Evolutionary conservation across 2,113 vertebrate species (phyloP).

Genomic region (Enhydra lutris): DNA sequence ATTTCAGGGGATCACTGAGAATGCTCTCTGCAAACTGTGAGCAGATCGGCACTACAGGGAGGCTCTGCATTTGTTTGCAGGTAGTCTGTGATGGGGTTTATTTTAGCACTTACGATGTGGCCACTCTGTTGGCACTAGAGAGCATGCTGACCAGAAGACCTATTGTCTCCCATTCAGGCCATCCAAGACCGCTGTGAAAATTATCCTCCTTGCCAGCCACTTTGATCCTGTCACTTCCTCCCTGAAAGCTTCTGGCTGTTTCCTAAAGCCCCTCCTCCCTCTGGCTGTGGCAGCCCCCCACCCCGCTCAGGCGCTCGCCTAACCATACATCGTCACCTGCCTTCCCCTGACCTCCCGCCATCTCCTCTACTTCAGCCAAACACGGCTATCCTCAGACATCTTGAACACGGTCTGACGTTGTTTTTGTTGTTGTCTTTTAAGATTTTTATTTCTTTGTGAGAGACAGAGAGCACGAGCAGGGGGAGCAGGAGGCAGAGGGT

Average conservation of each 20-base stretch:
- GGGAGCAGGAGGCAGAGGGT: background rate
- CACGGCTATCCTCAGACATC: constrained; percentile 31
- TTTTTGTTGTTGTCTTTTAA: background rate
- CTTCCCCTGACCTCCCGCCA: background rate
- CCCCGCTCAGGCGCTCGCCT: background rate
- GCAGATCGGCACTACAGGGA: background rate
- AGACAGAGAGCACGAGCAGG: background rate
- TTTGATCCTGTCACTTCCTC: constrained; percentile 26
- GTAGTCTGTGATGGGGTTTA: background rate
- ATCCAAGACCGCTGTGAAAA: constrained; percentile 13
- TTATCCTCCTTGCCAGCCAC: background rate
- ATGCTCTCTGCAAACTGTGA: background rate
- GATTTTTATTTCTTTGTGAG: background rate
- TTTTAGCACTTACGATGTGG: background rate
- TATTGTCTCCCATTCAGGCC: background rate
- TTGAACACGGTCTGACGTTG: background rate
- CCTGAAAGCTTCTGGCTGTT: background rate
- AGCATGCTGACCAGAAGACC: background rate
- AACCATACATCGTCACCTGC: background rate
- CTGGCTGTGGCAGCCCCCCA: background rate
- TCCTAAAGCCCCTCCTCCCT: background rate
- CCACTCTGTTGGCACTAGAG: background rate
- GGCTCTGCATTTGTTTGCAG: background rate
- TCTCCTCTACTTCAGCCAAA: background rate
- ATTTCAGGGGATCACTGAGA: background rate